A percentile compares a stretch with the other conserved stretches of the same genome.
phyloP scores from a whole-genome alignment of 2,797 vertebrate genomes.

The Pseudopleuronectes americanus region DNA sequence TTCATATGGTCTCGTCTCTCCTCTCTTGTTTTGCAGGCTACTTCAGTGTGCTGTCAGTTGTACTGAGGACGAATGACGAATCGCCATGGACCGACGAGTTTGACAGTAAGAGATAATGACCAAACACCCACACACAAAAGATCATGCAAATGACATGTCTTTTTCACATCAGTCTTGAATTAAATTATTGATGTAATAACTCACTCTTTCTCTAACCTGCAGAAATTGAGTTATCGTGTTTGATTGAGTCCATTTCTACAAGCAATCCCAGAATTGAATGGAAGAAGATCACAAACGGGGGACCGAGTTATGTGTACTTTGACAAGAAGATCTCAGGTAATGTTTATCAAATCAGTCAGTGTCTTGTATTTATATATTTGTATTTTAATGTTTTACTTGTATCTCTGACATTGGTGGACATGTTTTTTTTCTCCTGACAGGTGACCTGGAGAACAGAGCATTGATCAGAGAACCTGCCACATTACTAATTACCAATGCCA shows the following conservation, averaged over 20 bases:
- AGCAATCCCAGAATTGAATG: conserved; percentile 92
- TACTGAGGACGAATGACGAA: conserved; percentile 86
- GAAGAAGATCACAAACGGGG: conserved; percentile 93
- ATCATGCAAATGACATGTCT: not conserved
- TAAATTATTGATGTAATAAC: not conserved
- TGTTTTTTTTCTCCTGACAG: conserved; percentile 70
- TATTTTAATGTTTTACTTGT: not conserved
- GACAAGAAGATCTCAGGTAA: conserved; percentile 90
- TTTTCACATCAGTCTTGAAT: conserved; percentile 1
- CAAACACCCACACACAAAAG: not conserved
- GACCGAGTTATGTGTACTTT: conserved; percentile 94
- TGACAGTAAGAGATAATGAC: conserved; percentile 87
- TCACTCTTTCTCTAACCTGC: conserved; percentile 16
- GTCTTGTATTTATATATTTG: not conserved
- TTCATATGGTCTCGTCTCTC: conserved; percentile 49
- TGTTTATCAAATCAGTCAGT: not conserved
- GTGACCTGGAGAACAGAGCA: conserved; percentile 90
- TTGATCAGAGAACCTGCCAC: conserved; percentile 89
- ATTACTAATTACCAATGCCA: conserved; percentile 91
- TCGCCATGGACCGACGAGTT: conserved; percentile 94
- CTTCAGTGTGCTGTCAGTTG: conserved; percentile 85
- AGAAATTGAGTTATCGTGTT: conserved; percentile 93
- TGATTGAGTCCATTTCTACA: conserved; percentile 91
- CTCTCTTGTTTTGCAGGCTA: conserved; percentile 84
- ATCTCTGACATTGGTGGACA: not conserved